A percentile compares a stretch with the other conserved stretches of the same genome.
These are phyloP conservation scores for Hystrix brachyura DNA, from an alignment of 2,113 vertebrate genomes.

Conservation along the genomic window DNA sequence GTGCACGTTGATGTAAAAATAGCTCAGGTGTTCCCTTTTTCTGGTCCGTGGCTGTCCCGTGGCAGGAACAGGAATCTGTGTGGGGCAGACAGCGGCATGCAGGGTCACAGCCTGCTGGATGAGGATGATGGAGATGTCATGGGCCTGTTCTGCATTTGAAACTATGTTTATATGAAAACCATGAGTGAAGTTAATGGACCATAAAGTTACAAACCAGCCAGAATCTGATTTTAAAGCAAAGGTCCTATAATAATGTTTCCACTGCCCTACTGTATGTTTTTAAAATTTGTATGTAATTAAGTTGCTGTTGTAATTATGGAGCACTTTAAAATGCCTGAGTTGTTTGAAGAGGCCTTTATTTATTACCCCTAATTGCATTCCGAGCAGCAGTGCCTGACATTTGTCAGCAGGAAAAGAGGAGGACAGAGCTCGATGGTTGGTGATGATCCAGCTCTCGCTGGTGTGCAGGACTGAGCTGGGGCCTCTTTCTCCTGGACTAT, in stretches of 20 bases:
- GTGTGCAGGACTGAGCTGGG: fast-evolving
- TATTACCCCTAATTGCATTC: neutral
- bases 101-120: neutral
- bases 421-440: fast-evolving
- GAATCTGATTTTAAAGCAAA: neutral
- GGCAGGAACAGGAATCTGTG: fast-evolving
- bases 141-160: neutral
- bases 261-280: neutral
- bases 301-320: neutral
- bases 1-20: neutral
- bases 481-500: neutral
- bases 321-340: neutral
- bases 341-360: constrained; percentile 40
- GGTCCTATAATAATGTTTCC: neutral
- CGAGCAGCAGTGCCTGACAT: neutral
- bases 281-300: neutral
- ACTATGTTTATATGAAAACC: neutral
- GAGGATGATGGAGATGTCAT: fast-evolving
- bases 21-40: fast-evolving
- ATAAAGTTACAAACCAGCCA: neutral
- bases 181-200: neutral
- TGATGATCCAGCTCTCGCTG: neutral
- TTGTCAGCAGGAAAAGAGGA: neutral
- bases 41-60: neutral
- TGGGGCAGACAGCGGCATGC: fast-evolving